Conservation (phyloP, 2,888 invertebrate genomes). For the Leptodirus hochenwartii region DNA sequence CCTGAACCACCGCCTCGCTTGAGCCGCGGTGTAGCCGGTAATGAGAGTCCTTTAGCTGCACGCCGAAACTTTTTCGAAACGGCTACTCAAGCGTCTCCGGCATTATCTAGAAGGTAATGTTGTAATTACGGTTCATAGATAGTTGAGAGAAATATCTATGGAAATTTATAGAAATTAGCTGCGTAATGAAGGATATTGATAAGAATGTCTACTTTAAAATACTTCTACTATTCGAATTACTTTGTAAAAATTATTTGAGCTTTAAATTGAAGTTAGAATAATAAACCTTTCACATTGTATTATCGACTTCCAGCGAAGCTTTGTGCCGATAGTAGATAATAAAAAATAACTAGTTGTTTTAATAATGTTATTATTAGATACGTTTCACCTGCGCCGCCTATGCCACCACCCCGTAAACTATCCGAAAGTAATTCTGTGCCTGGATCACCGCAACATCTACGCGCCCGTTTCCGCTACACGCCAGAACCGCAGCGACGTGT, state of each 20-base stretch:
- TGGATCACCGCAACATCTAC: constrained; percentile 47
- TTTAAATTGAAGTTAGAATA: too few species aligned
- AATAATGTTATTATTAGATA: too few species aligned
- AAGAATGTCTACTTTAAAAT: too few species aligned
- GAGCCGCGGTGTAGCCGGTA: constrained; percentile 22
- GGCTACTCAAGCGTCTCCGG: constrained; percentile 26
- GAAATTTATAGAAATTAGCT: constrained; percentile 3
- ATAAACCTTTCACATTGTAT: too few species aligned
- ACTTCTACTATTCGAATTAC: too few species aligned
- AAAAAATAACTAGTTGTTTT: too few species aligned
- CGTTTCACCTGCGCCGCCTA: constrained; percentile 39
- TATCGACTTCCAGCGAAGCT: too few species aligned
- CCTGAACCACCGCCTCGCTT: constrained; percentile 40
- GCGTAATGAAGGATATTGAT: too few species aligned
- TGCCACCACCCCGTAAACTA: constrained; percentile 41
- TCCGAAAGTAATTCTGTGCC: constrained; percentile 50
- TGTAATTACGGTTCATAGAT: constrained; percentile 9
- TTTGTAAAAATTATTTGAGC: too few species aligned
- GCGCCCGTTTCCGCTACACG: constrained; percentile 40
- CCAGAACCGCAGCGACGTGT: constrained; percentile 35
- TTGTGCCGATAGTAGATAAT: too few species aligned
- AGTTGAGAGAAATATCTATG: constrained; percentile 1
- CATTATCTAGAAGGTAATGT: constrained; percentile 33
- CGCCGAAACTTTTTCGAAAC: constrained; percentile 33
- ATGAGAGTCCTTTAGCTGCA: constrained; percentile 33